Evolutionary conservation across 2,797 vertebrate genomes (phyloP).

Genomic region (Glyptemys insculpta): DNA sequence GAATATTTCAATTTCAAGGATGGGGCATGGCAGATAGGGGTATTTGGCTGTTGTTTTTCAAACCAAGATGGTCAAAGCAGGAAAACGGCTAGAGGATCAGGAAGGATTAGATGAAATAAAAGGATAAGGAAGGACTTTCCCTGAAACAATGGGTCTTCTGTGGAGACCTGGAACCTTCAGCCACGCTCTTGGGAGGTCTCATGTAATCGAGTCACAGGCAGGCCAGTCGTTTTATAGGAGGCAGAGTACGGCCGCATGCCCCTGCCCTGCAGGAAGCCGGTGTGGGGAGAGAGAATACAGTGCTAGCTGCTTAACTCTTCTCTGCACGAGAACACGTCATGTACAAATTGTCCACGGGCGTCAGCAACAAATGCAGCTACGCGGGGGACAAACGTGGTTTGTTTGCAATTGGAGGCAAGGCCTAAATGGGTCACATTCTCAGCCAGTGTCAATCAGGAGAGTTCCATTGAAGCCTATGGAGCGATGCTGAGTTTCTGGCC

Average conservation of each 20-base stretch:
- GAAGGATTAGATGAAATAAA: slow-evolving; percentile 37
- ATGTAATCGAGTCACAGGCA: neutral
- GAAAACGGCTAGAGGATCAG: slow-evolving; percentile 47
- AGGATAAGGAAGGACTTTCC: neutral
- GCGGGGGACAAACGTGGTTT: neutral
- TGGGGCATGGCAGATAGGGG: slow-evolving; percentile 18
- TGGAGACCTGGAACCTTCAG: neutral
- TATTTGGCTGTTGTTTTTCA: neutral
- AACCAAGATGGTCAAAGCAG: slow-evolving; percentile 31
- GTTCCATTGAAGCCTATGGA: neutral
- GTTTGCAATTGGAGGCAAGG: neutral
- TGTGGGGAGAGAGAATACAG: neutral
- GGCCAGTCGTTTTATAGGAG: neutral
- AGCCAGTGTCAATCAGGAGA: neutral
- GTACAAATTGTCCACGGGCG: neutral
- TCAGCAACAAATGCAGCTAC: neutral
- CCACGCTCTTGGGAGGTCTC: neutral
- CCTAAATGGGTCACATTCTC: neutral
- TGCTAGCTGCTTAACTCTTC: neutral
- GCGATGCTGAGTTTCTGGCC: neutral
- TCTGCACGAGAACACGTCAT: neutral
- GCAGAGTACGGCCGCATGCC: neutral
- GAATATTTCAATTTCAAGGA: too few species aligned
- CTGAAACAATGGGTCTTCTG: slow-evolving; percentile 39
- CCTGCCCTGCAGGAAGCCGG: neutral